Evolutionary conservation across 64 coral and sea anemone genomes (phyloP).

Genomic region (Acropora yongei): DNA sequence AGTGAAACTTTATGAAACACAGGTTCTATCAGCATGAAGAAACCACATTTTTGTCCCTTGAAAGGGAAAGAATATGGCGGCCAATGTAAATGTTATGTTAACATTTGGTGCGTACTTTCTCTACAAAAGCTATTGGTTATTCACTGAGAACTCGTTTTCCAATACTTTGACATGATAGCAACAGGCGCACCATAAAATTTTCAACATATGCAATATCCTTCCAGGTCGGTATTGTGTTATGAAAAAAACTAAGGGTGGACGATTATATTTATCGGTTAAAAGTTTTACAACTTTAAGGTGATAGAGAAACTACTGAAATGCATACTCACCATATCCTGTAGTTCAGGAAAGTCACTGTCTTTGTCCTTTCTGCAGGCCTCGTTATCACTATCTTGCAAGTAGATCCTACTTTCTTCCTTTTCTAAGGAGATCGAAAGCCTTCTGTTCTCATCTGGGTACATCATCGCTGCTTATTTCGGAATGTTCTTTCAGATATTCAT

Average conservation of each 20-base stretch:
- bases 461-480: background rate
- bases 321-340: conserved; percentile 5
- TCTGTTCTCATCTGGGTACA: background rate
- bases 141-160: background rate
- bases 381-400: background rate
- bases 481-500: background rate
- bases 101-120: background rate
- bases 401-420: background rate
- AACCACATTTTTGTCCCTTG: background rate
- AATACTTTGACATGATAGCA: background rate
- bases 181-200: background rate
- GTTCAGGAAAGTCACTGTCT: conserved; percentile 1
- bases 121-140: background rate
- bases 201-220: background rate
- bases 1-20: background rate
- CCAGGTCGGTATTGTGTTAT: background rate
- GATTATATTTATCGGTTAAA: conserved; percentile 3
- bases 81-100: background rate
- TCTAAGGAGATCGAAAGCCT: background rate
- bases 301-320: background rate
- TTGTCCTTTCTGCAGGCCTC: background rate
- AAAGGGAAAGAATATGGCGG: background rate
- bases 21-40: background rate
- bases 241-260: background rate
- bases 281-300: background rate